Evolutionary conservation across 2,113 vertebrate species (phyloP).

Genomic region (Sphyrna mokarran): DNA sequence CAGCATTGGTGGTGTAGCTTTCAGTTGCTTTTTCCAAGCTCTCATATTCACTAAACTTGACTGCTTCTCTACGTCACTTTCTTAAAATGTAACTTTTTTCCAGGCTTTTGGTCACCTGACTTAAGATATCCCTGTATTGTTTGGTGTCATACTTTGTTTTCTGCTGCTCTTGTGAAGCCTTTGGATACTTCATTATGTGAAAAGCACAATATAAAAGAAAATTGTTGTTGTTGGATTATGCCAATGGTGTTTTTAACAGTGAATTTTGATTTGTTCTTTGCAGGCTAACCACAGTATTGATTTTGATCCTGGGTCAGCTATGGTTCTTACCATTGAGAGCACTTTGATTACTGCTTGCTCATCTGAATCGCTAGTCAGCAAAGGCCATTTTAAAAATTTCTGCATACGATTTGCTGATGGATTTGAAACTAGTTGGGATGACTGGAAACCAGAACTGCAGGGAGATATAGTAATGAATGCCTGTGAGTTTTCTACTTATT

Average conservation of each 20-base stretch:
- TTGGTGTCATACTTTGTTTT: neutral
- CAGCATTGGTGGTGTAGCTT: too few relatives aligned
- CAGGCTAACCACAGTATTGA: constrained; percentile 87
- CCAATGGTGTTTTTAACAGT: neutral
- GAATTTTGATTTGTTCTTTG: constrained; percentile 32
- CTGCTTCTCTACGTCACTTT: too few relatives aligned
- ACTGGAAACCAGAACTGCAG: constrained; percentile 92
- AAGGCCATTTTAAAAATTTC: constrained; percentile 98
- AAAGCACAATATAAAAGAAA: neutral
- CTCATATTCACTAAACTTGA: too few relatives aligned
- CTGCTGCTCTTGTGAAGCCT: neutral
- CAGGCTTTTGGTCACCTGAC: neutral
- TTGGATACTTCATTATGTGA: neutral
- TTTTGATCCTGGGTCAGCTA: constrained; percentile 85
- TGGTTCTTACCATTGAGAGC: constrained; percentile 97
- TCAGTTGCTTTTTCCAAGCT: too few relatives aligned
- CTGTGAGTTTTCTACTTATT: constrained; percentile 66
- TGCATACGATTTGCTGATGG: constrained; percentile 97
- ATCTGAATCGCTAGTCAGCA: constrained; percentile 94
- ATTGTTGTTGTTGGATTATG: neutral
- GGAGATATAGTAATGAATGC: constrained; percentile 93
- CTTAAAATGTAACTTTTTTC: neutral
- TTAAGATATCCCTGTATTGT: neutral
- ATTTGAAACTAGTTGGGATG: constrained; percentile 96
- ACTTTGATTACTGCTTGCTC: constrained; percentile 97